Evolutionary conservation across 1,140 invertebrate species (phyloP), one percentile per base, ranked within the genome.

Genomic region (Platyscapa corneri): DNA sequence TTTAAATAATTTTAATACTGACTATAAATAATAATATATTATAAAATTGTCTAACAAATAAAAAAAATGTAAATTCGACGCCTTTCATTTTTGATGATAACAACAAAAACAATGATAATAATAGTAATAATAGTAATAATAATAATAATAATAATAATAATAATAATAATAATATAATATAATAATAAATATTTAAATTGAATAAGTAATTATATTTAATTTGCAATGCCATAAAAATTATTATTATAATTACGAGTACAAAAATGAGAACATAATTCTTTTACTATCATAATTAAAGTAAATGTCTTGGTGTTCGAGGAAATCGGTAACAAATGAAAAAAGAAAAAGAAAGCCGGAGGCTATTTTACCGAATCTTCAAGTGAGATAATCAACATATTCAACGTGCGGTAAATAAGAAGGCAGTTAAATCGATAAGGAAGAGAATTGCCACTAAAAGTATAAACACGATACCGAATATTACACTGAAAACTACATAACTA

Each of bases 331-430:
- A 46, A 42, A 64, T 39, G 1, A 20, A 64, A 37, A 6, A 78
- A 64, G n/a, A 20, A 46, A 3, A 77, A 49, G 42, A 70, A 32
- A 49, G 46, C 46, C 60, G 27, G 14, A 76, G 70, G 81, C 49
- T 75, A 30, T 42, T 84, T 79, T 64, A 49, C 60, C 75, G 82
- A 79, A 84, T 84, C 42, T 30, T 84, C 76, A 49, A 80, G 77
- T 87, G 77, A 81, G 77, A 75, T 85, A 90, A 90, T 90, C 87
- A 89, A 87, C 88, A 90, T 89, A 89, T 88, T 88, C 87, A 89
- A 87, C 80, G 75, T n/a, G 56, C 39, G 67, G 60, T 70, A 83
- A 87, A 90, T 88, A 84, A 88, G 82, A 87, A 84, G 83, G 78
- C 65, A 86, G 70, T 89, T 79, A 87, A 78, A 85, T 83, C 82